A percentile compares a stretch with the other conserved stretches of the same genome.
Conservation (phyloP, 2,888 invertebrate genomes). For the Taenaris catops region DNA sequence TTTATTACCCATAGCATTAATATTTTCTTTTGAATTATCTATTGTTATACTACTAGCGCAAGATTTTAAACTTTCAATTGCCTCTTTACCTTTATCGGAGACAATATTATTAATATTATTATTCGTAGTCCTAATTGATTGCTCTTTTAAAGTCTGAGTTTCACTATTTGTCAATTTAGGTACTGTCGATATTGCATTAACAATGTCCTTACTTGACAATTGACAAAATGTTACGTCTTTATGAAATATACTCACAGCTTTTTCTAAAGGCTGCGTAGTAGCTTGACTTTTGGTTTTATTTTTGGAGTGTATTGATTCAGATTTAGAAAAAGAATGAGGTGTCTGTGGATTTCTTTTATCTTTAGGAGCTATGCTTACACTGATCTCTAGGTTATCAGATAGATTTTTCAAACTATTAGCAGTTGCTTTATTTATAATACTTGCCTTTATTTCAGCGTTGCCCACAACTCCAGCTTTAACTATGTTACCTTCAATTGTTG, state of each 20-base stretch:
- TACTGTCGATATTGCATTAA: background rate
- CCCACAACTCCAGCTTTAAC: slow-evolving; percentile 31
- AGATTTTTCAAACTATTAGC: slow-evolving; percentile 3
- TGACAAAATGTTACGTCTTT: slow-evolving; percentile 5
- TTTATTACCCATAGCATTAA: slow-evolving; percentile 1
- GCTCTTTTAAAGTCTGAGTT: background rate
- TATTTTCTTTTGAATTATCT: slow-evolving; percentile 4
- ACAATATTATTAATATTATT: background rate
- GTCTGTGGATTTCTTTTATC: slow-evolving; percentile 2
- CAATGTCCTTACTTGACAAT: background rate
- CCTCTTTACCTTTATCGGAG: background rate
- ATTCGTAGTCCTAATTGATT: background rate
- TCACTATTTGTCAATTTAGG: slow-evolving; percentile 4
- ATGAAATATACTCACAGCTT: background rate
- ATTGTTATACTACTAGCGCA: slow-evolving; percentile 1
- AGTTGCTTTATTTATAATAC: background rate
- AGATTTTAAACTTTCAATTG: background rate
- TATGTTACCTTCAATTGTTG: slow-evolving; percentile 51
- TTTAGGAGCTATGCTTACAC: background rate
- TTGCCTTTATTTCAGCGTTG: slow-evolving; percentile 5
- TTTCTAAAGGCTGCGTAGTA: slow-evolving; percentile 2
- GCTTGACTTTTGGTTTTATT: slow-evolving; percentile 6
- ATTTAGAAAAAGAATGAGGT: slow-evolving; percentile 4
- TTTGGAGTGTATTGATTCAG: slow-evolving; percentile 4
- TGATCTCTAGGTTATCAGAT: slow-evolving; percentile 10